These are phyloP conservation scores for Iphiclides podalirius DNA, from an alignment of 2,888 invertebrate genomes.

Conservation along the genomic window DNA sequence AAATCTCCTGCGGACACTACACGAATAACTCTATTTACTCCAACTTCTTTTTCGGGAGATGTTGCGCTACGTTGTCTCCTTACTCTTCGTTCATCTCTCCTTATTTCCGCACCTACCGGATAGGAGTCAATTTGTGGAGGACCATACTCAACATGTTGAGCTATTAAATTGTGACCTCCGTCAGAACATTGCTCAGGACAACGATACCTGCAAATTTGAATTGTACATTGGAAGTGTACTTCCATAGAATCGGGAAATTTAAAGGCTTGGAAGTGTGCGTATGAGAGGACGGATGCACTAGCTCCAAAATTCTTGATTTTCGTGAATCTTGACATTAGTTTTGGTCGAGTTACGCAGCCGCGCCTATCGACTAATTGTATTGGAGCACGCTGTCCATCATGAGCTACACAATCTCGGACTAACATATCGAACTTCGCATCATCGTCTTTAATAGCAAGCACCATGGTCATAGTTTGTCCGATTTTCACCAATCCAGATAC, in stretches of 20 bases:
- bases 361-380: constrained; percentile 95
- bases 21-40: constrained; percentile 92
- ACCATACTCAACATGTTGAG: constrained; percentile 84
- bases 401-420: constrained; percentile 95
- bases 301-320: constrained; percentile 97
- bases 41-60: constrained; percentile 88
- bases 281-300: constrained; percentile 93
- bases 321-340: constrained; percentile 95
- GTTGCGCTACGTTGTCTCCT: constrained; percentile 83
- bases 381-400: constrained; percentile 95
- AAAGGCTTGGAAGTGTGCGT: constrained; percentile 96
- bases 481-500: constrained; percentile 96
- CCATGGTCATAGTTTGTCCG: constrained; percentile 98
- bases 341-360: constrained; percentile 95
- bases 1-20: constrained; percentile 95
- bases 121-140: constrained; percentile 82
- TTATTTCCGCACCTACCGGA: constrained; percentile 82
- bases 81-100: constrained; percentile 86
- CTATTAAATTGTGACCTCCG: constrained; percentile 68
- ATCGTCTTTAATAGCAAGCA: constrained; percentile 95
- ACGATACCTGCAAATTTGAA: constrained; percentile 95
- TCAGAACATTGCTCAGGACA: constrained; percentile 96
- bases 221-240: constrained; percentile 97
- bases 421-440: constrained; percentile 97
- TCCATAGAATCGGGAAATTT: constrained; percentile 98